Percentiles rank a stretch among this genome's conserved stretches.
Evolutionary conservation across 2,797 vertebrate species (phyloP).

Genomic region (Parauchenoglanis ngamensis): DNA sequence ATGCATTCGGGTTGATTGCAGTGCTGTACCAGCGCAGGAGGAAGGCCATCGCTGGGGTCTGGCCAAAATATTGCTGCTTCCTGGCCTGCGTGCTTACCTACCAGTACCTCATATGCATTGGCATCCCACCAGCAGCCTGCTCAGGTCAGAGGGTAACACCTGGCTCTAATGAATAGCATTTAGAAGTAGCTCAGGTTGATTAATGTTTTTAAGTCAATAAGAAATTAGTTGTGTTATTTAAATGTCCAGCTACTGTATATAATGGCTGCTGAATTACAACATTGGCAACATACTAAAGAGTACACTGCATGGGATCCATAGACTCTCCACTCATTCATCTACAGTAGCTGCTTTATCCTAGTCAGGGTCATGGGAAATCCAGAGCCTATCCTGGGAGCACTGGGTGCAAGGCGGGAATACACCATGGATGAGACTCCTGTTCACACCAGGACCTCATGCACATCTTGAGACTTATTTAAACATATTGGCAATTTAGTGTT

Average conservation of each 20-base stretch:
- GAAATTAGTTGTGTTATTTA: neutral
- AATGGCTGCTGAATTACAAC: neutral
- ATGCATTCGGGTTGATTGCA: conserved; percentile 84
- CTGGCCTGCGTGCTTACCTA: conserved; percentile 86
- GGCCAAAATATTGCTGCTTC: conserved; percentile 93
- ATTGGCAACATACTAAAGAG: neutral
- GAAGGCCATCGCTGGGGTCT: conserved; percentile 85
- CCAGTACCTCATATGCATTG: conserved; percentile 91
- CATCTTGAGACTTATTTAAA: neutral
- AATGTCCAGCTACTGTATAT: neutral
- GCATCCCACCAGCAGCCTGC: conserved; percentile 89
- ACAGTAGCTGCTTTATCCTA: neutral
- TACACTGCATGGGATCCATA: neutral
- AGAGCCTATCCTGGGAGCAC: neutral
- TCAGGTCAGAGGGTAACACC: conserved; percentile 75
- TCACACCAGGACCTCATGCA: neutral
- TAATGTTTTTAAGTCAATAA: neutral
- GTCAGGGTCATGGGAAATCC: neutral
- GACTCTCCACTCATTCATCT: neutral
- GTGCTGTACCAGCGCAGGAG: conserved; percentile 86
- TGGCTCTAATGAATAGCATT: neutral
- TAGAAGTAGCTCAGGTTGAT: conserved; percentile 4
- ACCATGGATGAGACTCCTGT: neutral
- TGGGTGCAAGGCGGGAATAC: neutral
- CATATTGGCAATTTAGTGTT: neutral